Conservation (phyloP, 2,113 vertebrate genomes). For the Melanerpes formicivorus region DNA sequence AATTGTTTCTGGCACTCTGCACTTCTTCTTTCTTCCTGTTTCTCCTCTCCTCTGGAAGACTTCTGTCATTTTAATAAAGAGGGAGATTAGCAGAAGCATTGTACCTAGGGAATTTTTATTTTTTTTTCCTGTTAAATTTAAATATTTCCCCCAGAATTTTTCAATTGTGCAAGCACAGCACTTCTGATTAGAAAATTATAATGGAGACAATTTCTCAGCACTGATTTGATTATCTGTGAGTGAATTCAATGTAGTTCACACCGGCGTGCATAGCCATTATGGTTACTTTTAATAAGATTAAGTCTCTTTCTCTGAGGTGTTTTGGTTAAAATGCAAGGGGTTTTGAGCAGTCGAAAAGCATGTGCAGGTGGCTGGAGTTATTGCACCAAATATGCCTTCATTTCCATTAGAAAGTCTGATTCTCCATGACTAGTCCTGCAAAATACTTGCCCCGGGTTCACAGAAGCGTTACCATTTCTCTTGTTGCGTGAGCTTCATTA, state of each 20-base stretch:
- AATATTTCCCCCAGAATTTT: background rate
- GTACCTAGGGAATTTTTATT: background rate
- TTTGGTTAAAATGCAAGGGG: background rate
- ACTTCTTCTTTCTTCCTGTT: background rate
- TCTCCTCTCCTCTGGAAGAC: background rate
- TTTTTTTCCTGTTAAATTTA: background rate
- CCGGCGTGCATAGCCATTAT: background rate
- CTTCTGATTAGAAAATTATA: background rate
- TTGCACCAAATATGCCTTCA: background rate
- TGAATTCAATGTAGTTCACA: background rate
- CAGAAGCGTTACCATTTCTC: background rate
- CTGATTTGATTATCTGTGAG: background rate
- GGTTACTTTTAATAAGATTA: background rate
- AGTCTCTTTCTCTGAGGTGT: background rate
- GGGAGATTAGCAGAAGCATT: background rate
- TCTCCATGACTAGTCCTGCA: background rate
- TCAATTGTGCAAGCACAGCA: background rate
- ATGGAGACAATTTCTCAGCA: background rate
- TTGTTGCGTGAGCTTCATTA: background rate
- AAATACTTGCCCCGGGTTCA: background rate
- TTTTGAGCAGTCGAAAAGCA: background rate
- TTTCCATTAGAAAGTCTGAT: background rate
- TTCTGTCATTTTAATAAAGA: background rate
- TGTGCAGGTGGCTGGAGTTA: background rate
- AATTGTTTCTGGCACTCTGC: background rate